phyloP scores from a whole-genome alignment of 2,888 invertebrate genomes.

The Heteropelma amictum region DNA sequence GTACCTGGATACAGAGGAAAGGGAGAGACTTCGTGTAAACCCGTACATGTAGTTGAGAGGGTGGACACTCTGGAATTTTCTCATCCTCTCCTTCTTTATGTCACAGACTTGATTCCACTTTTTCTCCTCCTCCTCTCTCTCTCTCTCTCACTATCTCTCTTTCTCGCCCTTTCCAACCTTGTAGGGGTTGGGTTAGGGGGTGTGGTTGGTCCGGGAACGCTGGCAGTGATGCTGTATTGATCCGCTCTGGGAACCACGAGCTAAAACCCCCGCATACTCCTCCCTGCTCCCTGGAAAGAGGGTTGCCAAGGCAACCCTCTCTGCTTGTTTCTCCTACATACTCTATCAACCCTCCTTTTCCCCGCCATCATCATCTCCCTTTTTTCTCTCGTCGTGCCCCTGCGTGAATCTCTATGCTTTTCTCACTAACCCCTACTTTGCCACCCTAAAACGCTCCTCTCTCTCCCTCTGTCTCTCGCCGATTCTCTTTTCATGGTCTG shows the following conservation, averaged over 20 bases:
- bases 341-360: slow-evolving; percentile 40
- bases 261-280: slow-evolving; percentile 72
- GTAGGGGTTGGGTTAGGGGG: slow-evolving; percentile 64
- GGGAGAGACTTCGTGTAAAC: slow-evolving; percentile 32
- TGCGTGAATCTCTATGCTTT: slow-evolving; percentile 34
- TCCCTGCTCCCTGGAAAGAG: slow-evolving; percentile 58
- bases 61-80: slow-evolving; percentile 50
- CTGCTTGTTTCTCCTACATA: slow-evolving; percentile 52
- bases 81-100: too few species aligned
- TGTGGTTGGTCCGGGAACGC: slow-evolving; percentile 76
- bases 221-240: slow-evolving; percentile 77
- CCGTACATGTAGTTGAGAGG: slow-evolving; percentile 49
- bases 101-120: neutral
- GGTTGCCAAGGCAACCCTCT: slow-evolving; percentile 75
- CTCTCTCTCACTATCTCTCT: neutral
- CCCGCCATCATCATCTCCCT: slow-evolving; percentile 30
- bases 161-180: neutral
- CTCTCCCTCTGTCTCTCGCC: slow-evolving; percentile 34
- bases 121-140: neutral
- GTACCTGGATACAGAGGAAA: slow-evolving; percentile 3
- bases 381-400: slow-evolving; percentile 40
- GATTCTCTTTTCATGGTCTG: slow-evolving; percentile 14
- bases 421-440: slow-evolving; percentile 35
- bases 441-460: slow-evolving; percentile 30
- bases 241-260: slow-evolving; percentile 70